phyloP scores from a whole-genome alignment of 2,888 invertebrate genomes.

The Pristionchus mayeri region DNA sequence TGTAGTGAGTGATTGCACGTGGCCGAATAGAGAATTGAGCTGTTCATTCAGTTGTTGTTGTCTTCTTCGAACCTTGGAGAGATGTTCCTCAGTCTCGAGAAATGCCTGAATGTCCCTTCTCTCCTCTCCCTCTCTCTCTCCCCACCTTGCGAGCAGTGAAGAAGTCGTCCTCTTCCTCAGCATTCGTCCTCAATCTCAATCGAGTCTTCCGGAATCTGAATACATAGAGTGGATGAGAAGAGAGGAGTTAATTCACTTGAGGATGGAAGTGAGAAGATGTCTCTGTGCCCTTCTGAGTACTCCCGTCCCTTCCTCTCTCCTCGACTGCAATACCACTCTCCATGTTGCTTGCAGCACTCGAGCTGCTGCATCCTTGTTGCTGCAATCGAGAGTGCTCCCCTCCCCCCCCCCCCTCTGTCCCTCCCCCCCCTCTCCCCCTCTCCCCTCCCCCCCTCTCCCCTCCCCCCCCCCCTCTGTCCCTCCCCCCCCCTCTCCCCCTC shows the following conservation, averaged over 20 bases:
- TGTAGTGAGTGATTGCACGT: constrained; percentile 60
- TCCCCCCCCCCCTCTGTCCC: too few relatives aligned
- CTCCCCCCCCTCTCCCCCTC: too few relatives aligned
- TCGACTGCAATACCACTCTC: constrained; percentile 77
- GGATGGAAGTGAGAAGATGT: constrained; percentile 63
- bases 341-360: constrained; percentile 99
- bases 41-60: constrained; percentile 63
- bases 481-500: too few relatives aligned
- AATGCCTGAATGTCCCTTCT: too few relatives aligned
- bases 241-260: too few relatives aligned
- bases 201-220: constrained; percentile 69
- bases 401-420: too few relatives aligned
- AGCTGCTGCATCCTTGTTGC: constrained; percentile 94
- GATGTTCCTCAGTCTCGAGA: constrained; percentile 71
- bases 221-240: too few relatives aligned
- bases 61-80: constrained; percentile 63
- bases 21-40: constrained; percentile 59
- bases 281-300: constrained; percentile 59
- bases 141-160: constrained; percentile 66
- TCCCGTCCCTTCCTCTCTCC: constrained; percentile 55
- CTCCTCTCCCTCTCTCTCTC: too few relatives aligned
- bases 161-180: constrained; percentile 73
- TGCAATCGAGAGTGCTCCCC: too few relatives aligned
- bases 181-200: constrained; percentile 67
- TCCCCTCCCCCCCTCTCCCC: too few relatives aligned